Evolutionary conservation across 1,140 invertebrate species (phyloP), one percentile per base, ranked within the genome.

Genomic region (Hycleus phaleratus): DNA sequence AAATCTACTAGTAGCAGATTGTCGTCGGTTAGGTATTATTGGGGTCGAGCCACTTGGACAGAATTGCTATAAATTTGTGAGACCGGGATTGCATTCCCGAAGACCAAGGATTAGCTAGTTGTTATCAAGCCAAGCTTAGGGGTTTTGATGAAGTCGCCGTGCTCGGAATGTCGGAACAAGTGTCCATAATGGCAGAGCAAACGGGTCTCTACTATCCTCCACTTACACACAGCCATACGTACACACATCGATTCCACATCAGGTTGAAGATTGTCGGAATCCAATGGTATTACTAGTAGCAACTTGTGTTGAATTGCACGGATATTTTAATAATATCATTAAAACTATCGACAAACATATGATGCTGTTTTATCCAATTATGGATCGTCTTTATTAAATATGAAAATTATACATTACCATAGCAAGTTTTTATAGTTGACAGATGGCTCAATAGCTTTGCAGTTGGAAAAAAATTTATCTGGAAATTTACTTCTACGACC

Each of bases 71-170:
- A 66, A 66, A 66, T 66, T 66, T 61, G 60, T 52, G 60, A 53
- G 55, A 60, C 49, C 9, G 54, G 59, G 62, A 60, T 60, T 60
- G 60, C 62, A 58, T 60, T 63, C 57, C 50, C 49, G 48, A 62
- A 60, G 60, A 61, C 58, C 62, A 53, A 42, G 62, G 65, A 66
- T 66, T 66, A 66, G 65, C 57, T 49, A 60, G 59, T 61, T 66
- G 65, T 66, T 66, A 66, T 66, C 65, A 63, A 57, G 45, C 60
- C 60, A 58, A 56, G 62, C 50, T 64, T 62, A 62, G 52, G 59
- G 62, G 53, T 62, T 66, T 64, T 66, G 65, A 66, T 66, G 65
- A 66, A 66, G 65, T 66, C 62, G 65, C 50, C 65, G 65, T 66
- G 65, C 62, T 47, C 58, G 62, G 62, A 66, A 66, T 66, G 55